Evolutionary conservation across 1,140 invertebrate genomes (phyloP).

Genomic region (Stenopsyche tienmushanensis): DNA sequence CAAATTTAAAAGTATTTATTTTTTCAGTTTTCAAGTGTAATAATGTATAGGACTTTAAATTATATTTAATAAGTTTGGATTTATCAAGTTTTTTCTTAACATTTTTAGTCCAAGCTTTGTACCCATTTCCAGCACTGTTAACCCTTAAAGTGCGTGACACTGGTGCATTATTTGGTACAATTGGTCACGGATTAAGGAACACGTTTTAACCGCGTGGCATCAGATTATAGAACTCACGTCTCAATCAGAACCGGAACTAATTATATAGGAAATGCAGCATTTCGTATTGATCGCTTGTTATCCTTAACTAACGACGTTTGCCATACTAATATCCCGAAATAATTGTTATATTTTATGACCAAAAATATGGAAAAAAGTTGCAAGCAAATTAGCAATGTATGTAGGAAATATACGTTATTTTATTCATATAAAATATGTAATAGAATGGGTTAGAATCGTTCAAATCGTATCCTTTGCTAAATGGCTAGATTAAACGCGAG

Average conservation of each 20-base stretch:
- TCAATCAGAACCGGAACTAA: slow-evolving; percentile 12
- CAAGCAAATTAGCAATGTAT: background rate
- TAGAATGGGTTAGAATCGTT: background rate
- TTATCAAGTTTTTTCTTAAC: background rate
- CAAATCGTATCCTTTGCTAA: background rate
- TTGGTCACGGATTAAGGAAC: slow-evolving; percentile 15
- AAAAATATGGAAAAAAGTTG: too few species aligned
- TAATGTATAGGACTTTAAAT: too few species aligned
- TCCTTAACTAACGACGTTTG: too few species aligned
- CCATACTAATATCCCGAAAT: too few species aligned
- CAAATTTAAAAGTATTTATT: too few species aligned
- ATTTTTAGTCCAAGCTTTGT: background rate
- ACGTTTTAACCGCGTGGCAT: slow-evolving; percentile 12
- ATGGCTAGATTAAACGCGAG: background rate
- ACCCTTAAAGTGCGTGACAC: background rate
- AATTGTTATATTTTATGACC: too few species aligned
- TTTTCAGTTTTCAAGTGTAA: too few species aligned
- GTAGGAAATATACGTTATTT: background rate
- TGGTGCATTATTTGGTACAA: slow-evolving; percentile 6
- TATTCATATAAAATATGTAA: background rate
- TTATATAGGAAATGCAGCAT: slow-evolving; percentile 7
- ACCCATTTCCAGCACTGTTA: background rate
- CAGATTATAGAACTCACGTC: slow-evolving; percentile 3
- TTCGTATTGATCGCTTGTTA: background rate
- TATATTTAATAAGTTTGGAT: too few species aligned